Percentiles rank a stretch among this genome's conserved stretches.
Conservation (phyloP, 1,140 invertebrate genomes). For the Eupristina koningsbergeri region DNA sequence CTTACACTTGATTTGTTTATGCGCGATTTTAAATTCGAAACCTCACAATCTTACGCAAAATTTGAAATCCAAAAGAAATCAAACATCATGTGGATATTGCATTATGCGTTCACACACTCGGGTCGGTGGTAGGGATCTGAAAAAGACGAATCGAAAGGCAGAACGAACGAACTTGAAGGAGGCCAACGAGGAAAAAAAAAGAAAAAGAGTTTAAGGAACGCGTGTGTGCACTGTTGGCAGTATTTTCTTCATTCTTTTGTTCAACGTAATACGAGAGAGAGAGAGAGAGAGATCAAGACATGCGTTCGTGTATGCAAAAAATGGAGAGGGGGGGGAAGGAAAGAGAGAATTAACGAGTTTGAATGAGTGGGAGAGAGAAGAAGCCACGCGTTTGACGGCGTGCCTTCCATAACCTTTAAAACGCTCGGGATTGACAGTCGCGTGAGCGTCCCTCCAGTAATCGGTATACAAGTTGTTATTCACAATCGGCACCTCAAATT, state of each 20-base stretch:
- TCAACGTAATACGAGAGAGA: conserved; percentile 9
- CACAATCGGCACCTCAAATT: conserved; percentile 11
- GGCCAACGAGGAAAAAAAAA: not conserved
- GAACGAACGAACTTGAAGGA: not conserved
- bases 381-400: conserved; percentile 46
- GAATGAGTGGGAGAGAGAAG: conserved; percentile 29
- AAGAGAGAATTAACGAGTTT: not conserved
- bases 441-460: conserved; percentile 50
- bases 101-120: too few relatives aligned
- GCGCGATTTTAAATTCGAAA: too few relatives aligned
- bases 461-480: conserved; percentile 45
- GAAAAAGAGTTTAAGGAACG: conserved; percentile 28
- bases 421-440: conserved; percentile 51
- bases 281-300: conserved; percentile 7
- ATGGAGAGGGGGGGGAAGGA: too few relatives aligned
- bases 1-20: too few relatives aligned
- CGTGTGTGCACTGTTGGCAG: conserved; percentile 30
- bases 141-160: not conserved
- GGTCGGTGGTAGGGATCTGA: not conserved
- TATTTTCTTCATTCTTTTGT: conserved; percentile 38
- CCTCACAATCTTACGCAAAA: too few relatives aligned
- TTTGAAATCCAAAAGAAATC: too few relatives aligned
- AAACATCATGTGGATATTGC: too few relatives aligned
- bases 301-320: too few relatives aligned
- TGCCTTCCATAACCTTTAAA: conserved; percentile 58